Evolutionary conservation across 2,888 invertebrate species (phyloP).

Genomic region (Tuberolachnus salignus): DNA sequence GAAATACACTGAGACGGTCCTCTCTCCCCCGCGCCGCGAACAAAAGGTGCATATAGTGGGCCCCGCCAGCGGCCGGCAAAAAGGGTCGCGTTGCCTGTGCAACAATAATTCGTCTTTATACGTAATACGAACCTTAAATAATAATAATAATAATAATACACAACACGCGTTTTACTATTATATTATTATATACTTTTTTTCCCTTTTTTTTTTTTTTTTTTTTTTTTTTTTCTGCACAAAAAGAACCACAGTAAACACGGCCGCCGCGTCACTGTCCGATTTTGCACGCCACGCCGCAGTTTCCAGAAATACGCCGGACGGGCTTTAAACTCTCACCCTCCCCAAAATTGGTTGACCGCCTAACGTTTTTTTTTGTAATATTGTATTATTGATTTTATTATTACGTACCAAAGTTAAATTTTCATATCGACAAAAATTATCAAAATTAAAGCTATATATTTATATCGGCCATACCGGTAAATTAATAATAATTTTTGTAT

Average conservation of each 20-base stretch:
- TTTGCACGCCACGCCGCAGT: neutral
- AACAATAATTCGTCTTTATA: conserved; percentile 47
- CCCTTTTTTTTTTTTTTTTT: conserved; percentile 13
- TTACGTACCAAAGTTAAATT: no score
- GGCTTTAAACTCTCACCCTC: no score
- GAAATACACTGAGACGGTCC: conserved; percentile 34
- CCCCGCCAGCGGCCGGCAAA: conserved; percentile 46
- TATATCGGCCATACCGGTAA: no score
- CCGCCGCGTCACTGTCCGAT: conserved; percentile 15
- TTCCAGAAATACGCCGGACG: conserved; percentile 20
- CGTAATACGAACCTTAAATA: conserved; percentile 54
- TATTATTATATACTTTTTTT: conserved; percentile 32
- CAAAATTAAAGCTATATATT: no score
- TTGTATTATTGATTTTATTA: no score
- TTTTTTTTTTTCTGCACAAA: conserved; percentile 18
- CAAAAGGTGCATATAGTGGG: conserved; percentile 39
- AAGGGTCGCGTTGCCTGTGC: conserved; percentile 43
- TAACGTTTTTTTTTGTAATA: no score
- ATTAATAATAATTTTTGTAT: no score
- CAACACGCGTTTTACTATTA: conserved; percentile 36
- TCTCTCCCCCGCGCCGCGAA: conserved; percentile 20
- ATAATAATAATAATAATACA: neutral
- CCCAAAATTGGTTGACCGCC: no score
- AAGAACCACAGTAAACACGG: conserved; percentile 33
- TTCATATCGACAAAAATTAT: no score